These are phyloP conservation scores for Canis aureus DNA, from an alignment of 2,113 vertebrate genomes.

Conservation along the genomic window DNA sequence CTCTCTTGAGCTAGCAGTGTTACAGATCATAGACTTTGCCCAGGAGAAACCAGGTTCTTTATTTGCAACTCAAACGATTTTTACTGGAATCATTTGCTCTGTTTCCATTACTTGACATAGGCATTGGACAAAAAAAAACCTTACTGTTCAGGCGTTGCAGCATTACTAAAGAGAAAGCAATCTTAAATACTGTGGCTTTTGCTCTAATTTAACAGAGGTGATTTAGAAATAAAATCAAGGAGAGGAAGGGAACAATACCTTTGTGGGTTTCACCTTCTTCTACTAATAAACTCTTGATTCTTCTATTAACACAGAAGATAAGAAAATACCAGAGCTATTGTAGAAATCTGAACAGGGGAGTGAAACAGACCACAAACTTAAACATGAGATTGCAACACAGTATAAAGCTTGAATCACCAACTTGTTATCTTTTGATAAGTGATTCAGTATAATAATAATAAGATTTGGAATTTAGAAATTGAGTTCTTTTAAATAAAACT, in stretches of 20 bases:
- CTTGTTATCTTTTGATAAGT: conserved; percentile 37
- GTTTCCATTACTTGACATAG: conserved; percentile 33
- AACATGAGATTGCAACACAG: background rate
- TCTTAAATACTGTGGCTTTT: background rate
- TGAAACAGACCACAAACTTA: conserved; percentile 1
- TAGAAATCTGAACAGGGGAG: conserved; percentile 1
- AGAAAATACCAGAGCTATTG: background rate
- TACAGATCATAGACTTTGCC: conserved; percentile 70
- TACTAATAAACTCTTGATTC: conserved; percentile 13
- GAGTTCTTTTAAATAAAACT: background rate
- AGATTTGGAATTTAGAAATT: conserved; percentile 26
- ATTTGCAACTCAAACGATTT: conserved; percentile 66
- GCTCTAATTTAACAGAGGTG: conserved; percentile 21
- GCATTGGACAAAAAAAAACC: conserved; percentile 19
- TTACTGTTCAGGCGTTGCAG: background rate
- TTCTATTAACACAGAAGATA: conserved; percentile 10
- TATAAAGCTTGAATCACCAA: background rate
- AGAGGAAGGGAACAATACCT: background rate
- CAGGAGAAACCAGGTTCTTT: conserved; percentile 39
- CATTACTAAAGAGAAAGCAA: background rate
- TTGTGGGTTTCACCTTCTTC: conserved; percentile 12
- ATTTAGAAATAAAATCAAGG: conserved; percentile 56
- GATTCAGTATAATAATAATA: conserved; percentile 20
- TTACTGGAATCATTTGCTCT: conserved; percentile 45
- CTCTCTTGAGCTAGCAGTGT: conserved; percentile 62